A percentile compares a stretch with the other conserved stretches of the same genome.
Conservation (phyloP, 2,113 vertebrate species). For the Oncorhynchus tshawytscha region DNA sequence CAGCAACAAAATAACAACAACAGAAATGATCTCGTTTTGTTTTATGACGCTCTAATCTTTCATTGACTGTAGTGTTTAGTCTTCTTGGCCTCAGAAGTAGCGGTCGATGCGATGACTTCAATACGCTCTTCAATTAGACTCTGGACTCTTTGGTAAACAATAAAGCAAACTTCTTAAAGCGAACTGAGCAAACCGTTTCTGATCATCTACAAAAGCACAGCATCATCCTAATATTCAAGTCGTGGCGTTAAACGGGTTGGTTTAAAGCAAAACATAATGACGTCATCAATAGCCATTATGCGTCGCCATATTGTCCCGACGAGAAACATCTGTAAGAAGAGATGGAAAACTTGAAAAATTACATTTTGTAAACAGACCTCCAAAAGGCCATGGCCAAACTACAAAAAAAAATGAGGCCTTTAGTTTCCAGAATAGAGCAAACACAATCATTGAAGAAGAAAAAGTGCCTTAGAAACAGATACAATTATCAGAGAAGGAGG, state of each 20-base stretch:
- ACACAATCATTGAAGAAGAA: conserved; percentile 36
- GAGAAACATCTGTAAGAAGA: conserved; percentile 31
- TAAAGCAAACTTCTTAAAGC: conserved; percentile 29
- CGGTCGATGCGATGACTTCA: too few relatives aligned
- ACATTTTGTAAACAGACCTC: conserved; percentile 37
- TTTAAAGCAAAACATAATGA: conserved; percentile 53
- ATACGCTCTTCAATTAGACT: conserved; percentile 4
- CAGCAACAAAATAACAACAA: neutral
- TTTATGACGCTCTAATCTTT: neutral
- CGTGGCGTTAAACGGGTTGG: neutral
- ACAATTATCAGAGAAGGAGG: too few relatives aligned
- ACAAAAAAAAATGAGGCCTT: too few relatives aligned
- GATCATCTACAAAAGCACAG: conserved; percentile 48
- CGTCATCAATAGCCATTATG: conserved; percentile 29
- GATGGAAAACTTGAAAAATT: conserved; percentile 12
- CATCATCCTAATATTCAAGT: conserved; percentile 49
- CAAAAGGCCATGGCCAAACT: conserved; percentile 22
- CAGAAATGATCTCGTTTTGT: neutral
- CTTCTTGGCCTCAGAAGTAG: too few relatives aligned
- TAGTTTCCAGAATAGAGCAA: too few relatives aligned
- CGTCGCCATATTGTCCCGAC: conserved; percentile 40
- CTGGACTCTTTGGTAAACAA: conserved; percentile 40
- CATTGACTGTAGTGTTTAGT: conserved; percentile 7
- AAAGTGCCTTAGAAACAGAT: conserved; percentile 23
- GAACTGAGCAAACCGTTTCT: conserved; percentile 13